Evolutionary conservation across 2,888 invertebrate genomes (phyloP), one percentile per base, ranked within the genome.

Genomic region (Coelinius sp.): DNA sequence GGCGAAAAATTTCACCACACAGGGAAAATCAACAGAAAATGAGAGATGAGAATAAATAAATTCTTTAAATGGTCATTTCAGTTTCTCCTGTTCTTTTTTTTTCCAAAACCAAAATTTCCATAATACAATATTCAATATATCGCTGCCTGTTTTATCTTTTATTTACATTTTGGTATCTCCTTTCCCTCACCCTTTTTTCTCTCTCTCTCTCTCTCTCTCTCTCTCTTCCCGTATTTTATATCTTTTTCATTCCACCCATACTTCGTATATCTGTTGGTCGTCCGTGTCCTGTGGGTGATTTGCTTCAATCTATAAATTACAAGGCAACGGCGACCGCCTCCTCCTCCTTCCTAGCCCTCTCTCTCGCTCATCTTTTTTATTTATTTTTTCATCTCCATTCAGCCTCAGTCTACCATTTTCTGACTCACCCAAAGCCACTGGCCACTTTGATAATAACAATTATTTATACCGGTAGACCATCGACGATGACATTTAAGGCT

Each of bases 401-500:
- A 52, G 17, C 38, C 56, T 66, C 46, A 59, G 59, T 62, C 31
- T 62, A 24, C 24, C 38, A 63, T 41, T 44, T 63, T 81, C 78
- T 80, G 81, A 81, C 79, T 80, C 79, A 81, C 77, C 56, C 68
- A 56, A 31, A 73, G 71, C 70, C 75, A 76, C 78, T 77, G 80
- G 63, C 81, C 75, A 79, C 78, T 81, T 82, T 79, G 81, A 84
- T 82, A 85, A 84, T 83, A 82, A 83, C 82, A 83, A 85, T 86
- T 84, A 85, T 85, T 86, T 85, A 84, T 80, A 75, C 77, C 80
- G 80, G 74, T 73, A 77, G 76, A 71, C 78, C 80, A 84, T 83
- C 81, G 81, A 76, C 80, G 83, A 78, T 86, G 85, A 85, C 85
- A 82, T 86, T 85, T 85, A 85, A 81, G 78, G 82, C 80, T 76